Conservation (phyloP, 2,888 invertebrate genomes). For the Antheraea yamamai region DNA sequence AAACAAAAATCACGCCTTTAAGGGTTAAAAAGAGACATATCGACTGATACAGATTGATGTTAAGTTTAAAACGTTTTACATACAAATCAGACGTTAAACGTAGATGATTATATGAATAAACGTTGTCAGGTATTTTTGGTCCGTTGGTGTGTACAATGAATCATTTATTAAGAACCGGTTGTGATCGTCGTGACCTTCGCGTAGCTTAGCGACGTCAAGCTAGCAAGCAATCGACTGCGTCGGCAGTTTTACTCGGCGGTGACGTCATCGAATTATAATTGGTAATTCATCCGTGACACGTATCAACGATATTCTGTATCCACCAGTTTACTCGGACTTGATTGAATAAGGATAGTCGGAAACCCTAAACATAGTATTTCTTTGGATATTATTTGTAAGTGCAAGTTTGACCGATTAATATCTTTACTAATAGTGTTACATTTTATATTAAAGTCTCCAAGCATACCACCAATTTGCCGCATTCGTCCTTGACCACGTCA, state of each 20-base stretch:
- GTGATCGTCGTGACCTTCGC: conserved; percentile 1
- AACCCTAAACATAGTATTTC: background rate
- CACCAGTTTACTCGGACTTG: background rate
- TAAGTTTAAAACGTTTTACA: background rate
- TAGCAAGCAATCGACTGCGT: background rate
- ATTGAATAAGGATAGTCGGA: background rate
- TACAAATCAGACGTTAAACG: background rate
- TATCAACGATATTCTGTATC: background rate
- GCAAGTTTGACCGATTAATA: background rate
- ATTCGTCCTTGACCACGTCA: too few species aligned
- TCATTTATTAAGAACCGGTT: conserved; percentile 11
- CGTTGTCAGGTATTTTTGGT: background rate
- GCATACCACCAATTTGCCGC: too few species aligned
- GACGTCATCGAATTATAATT: background rate
- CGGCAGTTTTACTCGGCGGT: background rate
- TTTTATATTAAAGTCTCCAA: too few species aligned
- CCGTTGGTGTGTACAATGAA: conserved; percentile 3
- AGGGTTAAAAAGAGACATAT: background rate
- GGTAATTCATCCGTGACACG: background rate
- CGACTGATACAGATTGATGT: background rate
- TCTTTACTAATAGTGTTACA: background rate
- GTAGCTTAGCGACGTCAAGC: background rate
- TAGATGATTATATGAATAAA: background rate
- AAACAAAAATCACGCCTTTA: too few species aligned
- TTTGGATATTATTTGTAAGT: background rate